Base-by-base conservation (phyloP, 2,797 vertebrate species). In the Momotus momota region DNA sequence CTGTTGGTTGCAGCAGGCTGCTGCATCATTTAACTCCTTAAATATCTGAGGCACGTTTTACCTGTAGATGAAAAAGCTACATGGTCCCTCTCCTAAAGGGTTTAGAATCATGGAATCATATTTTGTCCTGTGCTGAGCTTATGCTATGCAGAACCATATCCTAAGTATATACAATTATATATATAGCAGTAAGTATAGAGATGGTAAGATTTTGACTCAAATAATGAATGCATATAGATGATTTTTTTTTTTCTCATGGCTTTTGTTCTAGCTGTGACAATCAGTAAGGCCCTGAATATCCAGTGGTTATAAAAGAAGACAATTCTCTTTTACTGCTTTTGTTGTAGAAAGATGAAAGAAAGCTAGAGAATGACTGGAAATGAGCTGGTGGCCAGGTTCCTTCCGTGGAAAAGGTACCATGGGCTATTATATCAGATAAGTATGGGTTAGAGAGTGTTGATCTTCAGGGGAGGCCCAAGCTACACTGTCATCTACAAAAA, bases 301-400 rank as follows among this genome's bases (percentile, higher is more conserved):
- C 25, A 62, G 14, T 46, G 21, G 40, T 33, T 20, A 27, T 13
- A 38, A 55, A 23, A 35, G 7, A 86, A 15, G 21, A 72, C 33
- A 66, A 88, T 19, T 81, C 40, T 81, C 12, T 81, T 18, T 33
- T 52, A 20, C 49, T 93, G 23, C 23, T 94, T 94, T 94, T 97
- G 49, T 61, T 93, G 52, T 49, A 57, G 77, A 97, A 96, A 94
- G 69, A 64, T 81, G 46, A 97, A 96, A 96, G 46, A 51, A 55
- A 97, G 90, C 11, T 46, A 93, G 60, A 88, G 61, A 93, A 95
- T 52, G 26, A 31, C 70, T 69, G 41, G 33, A 54, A 96, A 60
- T 54, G 19, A 92, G 19, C 15, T 81, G 46, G 7, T 43, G 58
- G 38, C 61, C 14, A 9, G 5, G 57, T 70, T 93, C 13, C 45